A percentile compares a stretch with the other conserved stretches of the same genome.
These are phyloP conservation scores for Malurus leucopterus DNA, from an alignment of 2,797 vertebrate species.

Conservation along the genomic window DNA sequence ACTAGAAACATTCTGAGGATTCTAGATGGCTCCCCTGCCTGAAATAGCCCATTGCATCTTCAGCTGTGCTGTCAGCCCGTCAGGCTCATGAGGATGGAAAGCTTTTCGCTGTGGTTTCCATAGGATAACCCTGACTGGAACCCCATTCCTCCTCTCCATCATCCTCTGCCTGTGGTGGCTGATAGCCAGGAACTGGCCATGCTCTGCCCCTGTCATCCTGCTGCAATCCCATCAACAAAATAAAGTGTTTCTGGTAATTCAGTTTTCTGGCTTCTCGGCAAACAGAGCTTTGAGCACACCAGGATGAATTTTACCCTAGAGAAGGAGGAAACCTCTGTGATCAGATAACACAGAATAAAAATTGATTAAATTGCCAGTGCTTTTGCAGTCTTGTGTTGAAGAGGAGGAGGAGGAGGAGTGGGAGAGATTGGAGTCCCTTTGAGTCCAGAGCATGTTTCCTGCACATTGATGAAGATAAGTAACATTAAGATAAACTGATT, in stretches of 20 bases:
- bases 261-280: not conserved
- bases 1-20: not conserved
- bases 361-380: not conserved
- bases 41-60: not conserved
- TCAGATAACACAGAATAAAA: not conserved
- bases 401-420: not conserved
- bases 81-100: not conserved
- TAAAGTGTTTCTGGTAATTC: not conserved
- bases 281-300: not conserved
- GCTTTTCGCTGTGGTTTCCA: not conserved
- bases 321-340: not conserved
- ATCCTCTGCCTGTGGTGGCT: rapidly evolving
- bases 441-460: not conserved
- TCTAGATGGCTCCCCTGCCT: not conserved
- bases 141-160: not conserved
- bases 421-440: not conserved
- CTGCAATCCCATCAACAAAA: not conserved
- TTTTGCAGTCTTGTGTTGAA: not conserved
- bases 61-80: not conserved
- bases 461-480: not conserved
- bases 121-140: not conserved
- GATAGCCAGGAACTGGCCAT: not conserved
- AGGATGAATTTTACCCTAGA: not conserved
- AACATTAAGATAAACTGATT: not conserved
- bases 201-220: not conserved